phyloP scores from a whole-genome alignment of 1,140 invertebrate genomes.

The Pseudomyrmex sp. region DNA sequence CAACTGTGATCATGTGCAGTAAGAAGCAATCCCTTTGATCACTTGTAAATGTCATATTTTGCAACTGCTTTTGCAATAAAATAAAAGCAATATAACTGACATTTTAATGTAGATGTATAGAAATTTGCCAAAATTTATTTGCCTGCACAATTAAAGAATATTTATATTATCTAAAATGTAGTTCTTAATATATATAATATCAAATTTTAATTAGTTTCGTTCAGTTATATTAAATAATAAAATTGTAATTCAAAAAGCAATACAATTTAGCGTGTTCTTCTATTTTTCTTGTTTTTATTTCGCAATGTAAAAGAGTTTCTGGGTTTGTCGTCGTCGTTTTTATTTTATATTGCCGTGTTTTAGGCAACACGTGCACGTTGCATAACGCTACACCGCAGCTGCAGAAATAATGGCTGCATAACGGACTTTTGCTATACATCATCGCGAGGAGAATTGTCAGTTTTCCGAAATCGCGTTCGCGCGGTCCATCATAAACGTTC shows the following conservation, averaged over 20 bases:
- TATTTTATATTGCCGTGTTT: constrained; percentile 9
- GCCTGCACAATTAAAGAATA: neutral
- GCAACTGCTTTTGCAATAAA: constrained; percentile 15
- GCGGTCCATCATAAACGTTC: constrained; percentile 49
- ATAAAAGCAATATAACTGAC: neutral
- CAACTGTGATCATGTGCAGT: neutral
- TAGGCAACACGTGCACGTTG: neutral
- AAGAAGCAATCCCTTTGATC: constrained; percentile 12
- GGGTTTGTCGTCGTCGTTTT: neutral
- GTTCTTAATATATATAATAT: neutral
- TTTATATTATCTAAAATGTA: neutral
- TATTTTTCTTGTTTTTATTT: neutral
- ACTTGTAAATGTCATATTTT: constrained; percentile 28
- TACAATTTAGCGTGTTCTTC: neutral
- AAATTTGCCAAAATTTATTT: neutral
- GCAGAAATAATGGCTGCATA: constrained; percentile 36
- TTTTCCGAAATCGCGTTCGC: constrained; percentile 39
- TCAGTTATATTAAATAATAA: neutral
- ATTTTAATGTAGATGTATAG: neutral
- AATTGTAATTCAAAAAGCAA: neutral
- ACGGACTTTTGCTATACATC: constrained; percentile 29
- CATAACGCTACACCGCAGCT: constrained; percentile 22
- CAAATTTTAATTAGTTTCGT: neutral
- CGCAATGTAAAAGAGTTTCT: neutral
- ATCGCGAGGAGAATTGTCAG: constrained; percentile 40